Evolutionary conservation across 1,140 invertebrate species (phyloP).

Genomic region (Periplaneta americana): DNA sequence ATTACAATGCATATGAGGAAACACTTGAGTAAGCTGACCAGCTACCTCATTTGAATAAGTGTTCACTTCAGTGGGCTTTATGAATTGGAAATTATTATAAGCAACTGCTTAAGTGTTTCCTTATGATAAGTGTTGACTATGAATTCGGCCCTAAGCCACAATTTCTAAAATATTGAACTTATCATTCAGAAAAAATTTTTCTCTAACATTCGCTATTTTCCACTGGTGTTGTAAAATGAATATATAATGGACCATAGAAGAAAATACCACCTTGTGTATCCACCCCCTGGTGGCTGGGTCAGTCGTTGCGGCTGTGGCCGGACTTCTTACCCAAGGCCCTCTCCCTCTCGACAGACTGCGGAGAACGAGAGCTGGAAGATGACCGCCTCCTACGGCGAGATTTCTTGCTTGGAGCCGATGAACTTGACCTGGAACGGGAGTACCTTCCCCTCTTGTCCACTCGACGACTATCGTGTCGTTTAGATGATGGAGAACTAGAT

Average conservation of each 20-base stretch:
- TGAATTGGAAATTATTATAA: too few species aligned
- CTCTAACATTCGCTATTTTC: not conserved
- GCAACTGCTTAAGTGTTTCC: too few species aligned
- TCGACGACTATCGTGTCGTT: not conserved
- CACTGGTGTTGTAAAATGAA: not conserved
- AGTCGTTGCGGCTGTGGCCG: constrained; percentile 10
- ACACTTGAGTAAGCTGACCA: too few species aligned
- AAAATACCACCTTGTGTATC: constrained; percentile 2
- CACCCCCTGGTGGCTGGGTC: not conserved
- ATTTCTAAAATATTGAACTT: too few species aligned
- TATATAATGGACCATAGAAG: not conserved
- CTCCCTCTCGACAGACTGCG: not conserved
- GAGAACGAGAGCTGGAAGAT: not conserved
- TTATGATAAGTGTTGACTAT: too few species aligned
- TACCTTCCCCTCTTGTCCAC: not conserved
- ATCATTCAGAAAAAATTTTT: too few species aligned
- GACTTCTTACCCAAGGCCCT: constrained; percentile 10
- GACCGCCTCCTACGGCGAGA: not conserved
- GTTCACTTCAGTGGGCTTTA: too few species aligned
- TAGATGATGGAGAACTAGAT: constrained; percentile 3
- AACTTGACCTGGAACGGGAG: constrained; percentile 4
- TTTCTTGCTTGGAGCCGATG: not conserved
- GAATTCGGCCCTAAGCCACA: not conserved
- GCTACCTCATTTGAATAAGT: too few species aligned
- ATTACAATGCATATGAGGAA: too few species aligned